phyloP scores from a whole-genome alignment of 1,140 invertebrate genomes.

The Anagrus nilaparvatae region DNA sequence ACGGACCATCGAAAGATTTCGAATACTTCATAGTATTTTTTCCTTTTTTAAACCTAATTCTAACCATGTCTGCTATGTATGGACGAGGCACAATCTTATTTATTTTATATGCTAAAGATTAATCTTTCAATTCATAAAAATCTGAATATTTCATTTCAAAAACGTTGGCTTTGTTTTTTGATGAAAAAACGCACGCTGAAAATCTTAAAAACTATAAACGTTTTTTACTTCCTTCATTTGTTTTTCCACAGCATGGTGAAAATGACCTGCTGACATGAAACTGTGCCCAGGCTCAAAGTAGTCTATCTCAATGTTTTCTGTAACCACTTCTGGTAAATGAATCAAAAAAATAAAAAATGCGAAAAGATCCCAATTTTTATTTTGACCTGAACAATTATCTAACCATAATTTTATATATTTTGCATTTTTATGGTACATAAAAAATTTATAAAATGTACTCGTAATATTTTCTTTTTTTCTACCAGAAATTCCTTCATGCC shows the following conservation, averaged over 20 bases:
- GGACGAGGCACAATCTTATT: too few species aligned
- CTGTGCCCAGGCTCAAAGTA: not conserved
- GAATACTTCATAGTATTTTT: too few species aligned
- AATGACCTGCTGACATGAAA: not conserved
- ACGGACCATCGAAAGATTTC: too few species aligned
- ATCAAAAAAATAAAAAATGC: not conserved
- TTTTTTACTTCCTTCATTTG: constrained; percentile 19
- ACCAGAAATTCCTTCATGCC: constrained; percentile 12
- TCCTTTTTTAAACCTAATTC: too few species aligned
- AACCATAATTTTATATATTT: too few species aligned
- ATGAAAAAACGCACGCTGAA: constrained; percentile 15
- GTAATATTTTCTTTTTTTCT: constrained; percentile 19
- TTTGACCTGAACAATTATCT: too few species aligned
- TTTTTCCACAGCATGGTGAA: constrained; percentile 6
- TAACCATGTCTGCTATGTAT: too few species aligned
- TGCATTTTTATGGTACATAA: constrained; percentile 19
- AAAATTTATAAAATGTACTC: constrained; percentile 14
- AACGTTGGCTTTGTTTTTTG: too few species aligned
- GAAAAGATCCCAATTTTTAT: not conserved
- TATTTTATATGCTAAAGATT: too few species aligned
- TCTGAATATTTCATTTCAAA: too few species aligned
- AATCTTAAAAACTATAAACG: constrained; percentile 28
- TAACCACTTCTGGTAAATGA: not conserved
- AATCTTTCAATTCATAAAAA: too few species aligned
- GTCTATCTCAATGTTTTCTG: not conserved